Conservation (phyloP, 2,113 vertebrate genomes). For the Regulus satrapa region DNA sequence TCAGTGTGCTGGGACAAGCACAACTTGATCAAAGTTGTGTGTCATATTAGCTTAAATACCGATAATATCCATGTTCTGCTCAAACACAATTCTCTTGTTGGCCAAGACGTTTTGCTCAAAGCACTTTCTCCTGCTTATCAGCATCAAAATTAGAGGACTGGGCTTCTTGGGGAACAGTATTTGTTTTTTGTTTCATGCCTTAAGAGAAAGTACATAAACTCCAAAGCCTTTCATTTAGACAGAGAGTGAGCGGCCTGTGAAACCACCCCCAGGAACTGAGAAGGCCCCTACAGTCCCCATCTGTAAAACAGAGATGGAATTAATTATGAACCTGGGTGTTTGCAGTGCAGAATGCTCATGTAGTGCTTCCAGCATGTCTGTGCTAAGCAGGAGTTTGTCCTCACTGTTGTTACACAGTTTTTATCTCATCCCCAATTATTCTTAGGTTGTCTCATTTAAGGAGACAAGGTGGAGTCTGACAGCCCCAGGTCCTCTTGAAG, state of each 20-base stretch:
- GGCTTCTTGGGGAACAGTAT: neutral
- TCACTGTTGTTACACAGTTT: neutral
- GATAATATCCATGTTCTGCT: neutral
- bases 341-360: neutral
- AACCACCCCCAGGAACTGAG: neutral
- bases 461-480: neutral
- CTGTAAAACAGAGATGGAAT: neutral
- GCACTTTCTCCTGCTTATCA: neutral
- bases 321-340: neutral
- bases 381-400: neutral
- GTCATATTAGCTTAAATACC: neutral
- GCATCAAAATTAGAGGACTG: neutral
- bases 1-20: neutral
- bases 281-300: neutral
- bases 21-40: neutral
- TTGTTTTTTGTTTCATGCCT: neutral
- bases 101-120: neutral
- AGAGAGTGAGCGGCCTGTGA: neutral
- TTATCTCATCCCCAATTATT: slow-evolving; percentile 3
- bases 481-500: neutral
- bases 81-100: neutral
- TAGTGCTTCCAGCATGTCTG: neutral
- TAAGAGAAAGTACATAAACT: neutral
- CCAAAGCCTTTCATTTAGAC: neutral
- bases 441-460: neutral